Evolutionary conservation across 2,888 invertebrate genomes (phyloP), one percentile per base, ranked within the genome.

Genomic region (Aspidiotus destructor): DNA sequence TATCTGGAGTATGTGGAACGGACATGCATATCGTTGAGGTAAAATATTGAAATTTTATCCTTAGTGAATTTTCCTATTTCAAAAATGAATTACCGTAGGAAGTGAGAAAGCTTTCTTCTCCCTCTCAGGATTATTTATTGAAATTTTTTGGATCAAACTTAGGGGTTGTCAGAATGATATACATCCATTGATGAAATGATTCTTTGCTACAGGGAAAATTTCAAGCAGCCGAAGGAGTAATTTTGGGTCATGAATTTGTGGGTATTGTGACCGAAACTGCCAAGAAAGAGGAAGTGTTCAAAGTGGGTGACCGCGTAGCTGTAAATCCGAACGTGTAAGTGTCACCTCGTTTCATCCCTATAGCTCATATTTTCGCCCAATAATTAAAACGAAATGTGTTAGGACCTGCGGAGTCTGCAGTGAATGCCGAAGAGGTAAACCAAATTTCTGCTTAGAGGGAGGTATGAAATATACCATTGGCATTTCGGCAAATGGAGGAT

Each of bases 401-500:
- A 85, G 84, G 54, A 81, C 85, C 1, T 88, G 88, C 75, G 76
- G 78, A 54, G 79, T 81, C 1, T 88, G 87, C 74, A 74, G 80
- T 1, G 80, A 77, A 73, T 88, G 88, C 73, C 85, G 84, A 57
- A 77, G 76, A 3, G 86, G 85, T 0, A 80, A 78, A 41, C 86
- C 86, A 74, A 86, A 87, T 72, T 83, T 83, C 75, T 88, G 87
- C 72, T 74, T 74, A 0, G 85, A 84, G 13, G 86, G 85, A 0
- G 57, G 65, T 28, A 80, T 84, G 69, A 82, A 84, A 74, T 82
- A 78, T 71, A 85, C 86, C 0, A 78, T 87, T 0, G 87, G 88
- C 0, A 85, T 87, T 65, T 84, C 77, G 75, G 77, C 76, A 44
- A 79, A 87, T 71, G 87, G 87, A 0, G 87, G 87, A 28, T 87